Evolutionary conservation across 1,140 invertebrate genomes (phyloP), one percentile per base, ranked within the genome.

Genomic region (Augochlora pura): DNA sequence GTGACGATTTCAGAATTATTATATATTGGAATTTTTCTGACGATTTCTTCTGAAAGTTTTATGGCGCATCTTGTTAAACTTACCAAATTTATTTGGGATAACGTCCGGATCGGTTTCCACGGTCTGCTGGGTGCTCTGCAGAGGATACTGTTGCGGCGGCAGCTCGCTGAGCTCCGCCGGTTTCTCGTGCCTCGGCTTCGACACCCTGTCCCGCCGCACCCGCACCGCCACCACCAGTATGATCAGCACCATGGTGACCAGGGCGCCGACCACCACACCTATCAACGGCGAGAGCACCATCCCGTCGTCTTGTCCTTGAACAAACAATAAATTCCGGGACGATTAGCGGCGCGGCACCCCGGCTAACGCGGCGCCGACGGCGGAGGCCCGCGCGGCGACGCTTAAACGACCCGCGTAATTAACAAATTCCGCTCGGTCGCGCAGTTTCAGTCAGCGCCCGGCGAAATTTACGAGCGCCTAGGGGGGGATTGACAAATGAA

Each of bases 21-120:
- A n/a, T n/a, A n/a, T n/a, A n/a, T n/a, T n/a, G n/a, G n/a, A n/a
- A n/a, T n/a, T n/a, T n/a, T n/a, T n/a, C n/a, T n/a, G n/a, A n/a
- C n/a, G n/a, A n/a, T n/a, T n/a, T n/a, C n/a, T n/a, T n/a, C n/a
- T n/a, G n/a, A n/a, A n/a, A n/a, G n/a, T n/a, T n/a, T n/a, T n/a
- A n/a, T n/a, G n/a, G n/a, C 32, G 32, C 32, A 32, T 32, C 32
- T 32, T 4, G 1, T 4, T 63, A 69, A 73, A 88, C 93, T 94
- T 91, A 96, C 95, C 95, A 85, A 95, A 96, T 93, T 96, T 96
- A 68, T 95, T 95, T 78, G 95, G 96, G 88, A 96, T 96, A 57
- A 96, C 94, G 91, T 96, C 95, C 25, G 95, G 95, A 93, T 96
- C 95, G 88, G 95, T 94, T 91, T 96, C 95, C 82, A 96, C 94